Evolutionary conservation across 2,113 vertebrate species (phyloP).

Genomic region (Ochotona curzoniae): DNA sequence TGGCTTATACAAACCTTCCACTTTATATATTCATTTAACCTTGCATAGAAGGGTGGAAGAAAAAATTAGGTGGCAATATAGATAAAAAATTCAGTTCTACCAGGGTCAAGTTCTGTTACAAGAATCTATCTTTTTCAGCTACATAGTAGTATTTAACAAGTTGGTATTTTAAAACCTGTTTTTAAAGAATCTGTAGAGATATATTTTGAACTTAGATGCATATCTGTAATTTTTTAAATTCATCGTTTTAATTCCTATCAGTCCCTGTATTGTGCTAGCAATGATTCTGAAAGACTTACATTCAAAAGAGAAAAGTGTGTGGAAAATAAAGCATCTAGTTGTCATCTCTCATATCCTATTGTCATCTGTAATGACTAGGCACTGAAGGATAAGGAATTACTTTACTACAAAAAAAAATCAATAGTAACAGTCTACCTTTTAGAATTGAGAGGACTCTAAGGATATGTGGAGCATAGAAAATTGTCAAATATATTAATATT

Average conservation of each 20-base stretch:
- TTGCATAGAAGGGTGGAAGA: background rate
- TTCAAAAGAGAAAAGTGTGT: conserved; percentile 40
- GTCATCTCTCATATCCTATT: conserved; percentile 21
- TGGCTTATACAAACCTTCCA: background rate
- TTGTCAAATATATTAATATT: conserved; percentile 33
- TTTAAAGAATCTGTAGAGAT: background rate
- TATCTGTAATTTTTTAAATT: conserved; percentile 34
- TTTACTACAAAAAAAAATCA: conserved; percentile 25
- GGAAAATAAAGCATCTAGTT: conserved; percentile 49
- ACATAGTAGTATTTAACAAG: background rate
- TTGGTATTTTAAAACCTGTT: background rate
- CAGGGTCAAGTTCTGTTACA: background rate
- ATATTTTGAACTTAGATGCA: conserved; percentile 4
- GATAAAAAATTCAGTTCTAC: background rate
- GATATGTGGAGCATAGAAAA: background rate
- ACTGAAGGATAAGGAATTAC: background rate
- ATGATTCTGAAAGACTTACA: conserved; percentile 6
- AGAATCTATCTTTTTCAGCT: background rate
- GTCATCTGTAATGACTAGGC: conserved; percentile 24
- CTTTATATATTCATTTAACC: conserved; percentile 20
- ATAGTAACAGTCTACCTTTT: conserved; percentile 26
- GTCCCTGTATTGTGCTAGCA: background rate
- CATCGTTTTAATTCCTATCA: background rate
- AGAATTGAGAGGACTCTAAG: conserved; percentile 49
- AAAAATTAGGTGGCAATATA: background rate